These are phyloP conservation scores for Ophthalmolycus amberensis DNA, from an alignment of 2,113 vertebrate species.

Conservation along the genomic window DNA sequence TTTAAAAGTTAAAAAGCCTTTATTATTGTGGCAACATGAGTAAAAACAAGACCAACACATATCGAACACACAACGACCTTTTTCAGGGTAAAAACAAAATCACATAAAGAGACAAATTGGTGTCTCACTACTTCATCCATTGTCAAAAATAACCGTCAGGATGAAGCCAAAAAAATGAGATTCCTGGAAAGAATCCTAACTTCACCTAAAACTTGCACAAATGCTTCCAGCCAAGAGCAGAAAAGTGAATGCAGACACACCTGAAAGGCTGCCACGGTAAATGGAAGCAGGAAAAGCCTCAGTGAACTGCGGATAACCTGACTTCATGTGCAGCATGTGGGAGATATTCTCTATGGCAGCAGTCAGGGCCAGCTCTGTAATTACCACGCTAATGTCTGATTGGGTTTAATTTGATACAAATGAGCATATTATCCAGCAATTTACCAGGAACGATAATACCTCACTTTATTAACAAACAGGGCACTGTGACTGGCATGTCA, in stretches of 20 bases:
- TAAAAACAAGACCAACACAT: not conserved
- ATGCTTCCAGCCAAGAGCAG: not conserved
- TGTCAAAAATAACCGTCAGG: not conserved
- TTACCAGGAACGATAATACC: slow-evolving; percentile 55
- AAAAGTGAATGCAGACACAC: slow-evolving; percentile 30
- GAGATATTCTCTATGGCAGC: slow-evolving; percentile 62
- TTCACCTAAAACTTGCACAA: slow-evolving; percentile 7
- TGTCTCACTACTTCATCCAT: not conserved
- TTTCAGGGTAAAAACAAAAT: not conserved
- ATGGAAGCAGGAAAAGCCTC: not conserved
- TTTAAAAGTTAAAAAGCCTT: not conserved
- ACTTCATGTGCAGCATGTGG: slow-evolving; percentile 56
- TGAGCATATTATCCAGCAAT: slow-evolving; percentile 63
- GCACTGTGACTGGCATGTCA: slow-evolving; percentile 52
- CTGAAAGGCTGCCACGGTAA: slow-evolving; percentile 29
- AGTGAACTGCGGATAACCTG: slow-evolving; percentile 54
- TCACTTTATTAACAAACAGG: slow-evolving; percentile 42
- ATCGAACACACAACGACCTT: not conserved
- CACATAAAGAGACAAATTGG: not conserved
- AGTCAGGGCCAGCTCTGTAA: slow-evolving; percentile 47
- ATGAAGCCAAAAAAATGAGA: slow-evolving; percentile 25
- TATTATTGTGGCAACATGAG: not conserved
- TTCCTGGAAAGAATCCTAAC: slow-evolving; percentile 25
- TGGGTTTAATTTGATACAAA: slow-evolving; percentile 71
- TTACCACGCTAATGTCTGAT: slow-evolving; percentile 61